These are phyloP conservation scores for Prunella fulvescens DNA, from an alignment of 2,113 vertebrate species.

Conservation along the genomic window DNA sequence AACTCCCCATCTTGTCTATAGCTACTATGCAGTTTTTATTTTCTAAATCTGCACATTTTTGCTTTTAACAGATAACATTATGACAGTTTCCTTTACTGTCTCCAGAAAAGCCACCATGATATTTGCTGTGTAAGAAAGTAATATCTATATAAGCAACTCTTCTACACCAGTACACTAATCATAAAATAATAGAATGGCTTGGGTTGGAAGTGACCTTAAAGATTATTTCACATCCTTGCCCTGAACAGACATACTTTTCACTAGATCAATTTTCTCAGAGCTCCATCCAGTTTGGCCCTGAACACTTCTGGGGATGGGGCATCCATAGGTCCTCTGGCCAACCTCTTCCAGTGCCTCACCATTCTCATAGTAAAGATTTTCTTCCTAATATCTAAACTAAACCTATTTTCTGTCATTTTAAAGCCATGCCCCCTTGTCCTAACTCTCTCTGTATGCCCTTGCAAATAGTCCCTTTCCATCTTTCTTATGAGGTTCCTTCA, in stretches of 20 bases:
- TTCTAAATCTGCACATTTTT: background rate
- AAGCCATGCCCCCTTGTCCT: background rate
- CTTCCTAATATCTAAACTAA: background rate
- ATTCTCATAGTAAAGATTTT: background rate
- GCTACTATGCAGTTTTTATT: background rate
- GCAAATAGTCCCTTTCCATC: background rate
- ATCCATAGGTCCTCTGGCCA: background rate
- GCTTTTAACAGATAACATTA: background rate
- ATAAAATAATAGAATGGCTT: background rate
- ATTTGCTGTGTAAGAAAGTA: background rate
- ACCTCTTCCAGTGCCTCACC: background rate
- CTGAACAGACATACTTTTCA: background rate
- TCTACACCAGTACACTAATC: background rate
- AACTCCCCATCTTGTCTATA: background rate
- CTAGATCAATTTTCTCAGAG: background rate
- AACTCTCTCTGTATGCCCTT: background rate
- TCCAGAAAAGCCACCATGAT: background rate
- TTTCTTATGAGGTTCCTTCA: background rate
- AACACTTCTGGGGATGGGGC: background rate
- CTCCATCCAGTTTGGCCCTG: background rate
- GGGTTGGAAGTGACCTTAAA: background rate
- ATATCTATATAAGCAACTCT: background rate
- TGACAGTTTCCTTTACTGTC: background rate
- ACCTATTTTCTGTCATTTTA: background rate
- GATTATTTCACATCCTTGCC: accelerated